Evolutionary conservation across 2,888 invertebrate species (phyloP).

Genomic region (Philereme transversata): DNA sequence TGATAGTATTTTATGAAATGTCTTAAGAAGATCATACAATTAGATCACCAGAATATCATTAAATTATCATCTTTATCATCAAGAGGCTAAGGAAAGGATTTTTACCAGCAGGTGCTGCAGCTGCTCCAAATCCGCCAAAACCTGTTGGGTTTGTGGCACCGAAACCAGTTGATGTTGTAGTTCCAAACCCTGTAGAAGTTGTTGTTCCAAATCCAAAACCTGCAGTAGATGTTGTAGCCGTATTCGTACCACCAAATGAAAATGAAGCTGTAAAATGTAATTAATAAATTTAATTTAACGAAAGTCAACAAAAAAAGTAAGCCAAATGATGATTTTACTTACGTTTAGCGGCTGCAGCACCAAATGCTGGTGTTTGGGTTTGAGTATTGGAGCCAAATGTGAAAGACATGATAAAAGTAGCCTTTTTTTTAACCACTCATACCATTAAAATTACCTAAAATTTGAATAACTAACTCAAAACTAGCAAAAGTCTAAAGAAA

Average conservation of each 20-base stretch:
- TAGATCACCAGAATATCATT: no score
- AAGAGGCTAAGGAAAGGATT: no score
- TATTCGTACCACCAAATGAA: conserved; percentile 79
- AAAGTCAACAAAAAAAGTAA: background rate
- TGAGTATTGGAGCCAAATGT: conserved; percentile 68
- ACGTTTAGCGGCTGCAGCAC: conserved; percentile 82
- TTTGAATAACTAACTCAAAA: no score
- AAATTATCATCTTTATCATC: no score
- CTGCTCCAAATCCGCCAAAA: conserved; percentile 74
- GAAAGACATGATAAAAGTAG: conserved; percentile 61
- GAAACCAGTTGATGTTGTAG: conserved; percentile 58
- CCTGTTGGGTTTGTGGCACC: conserved; percentile 54
- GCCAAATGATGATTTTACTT: conserved; percentile 46
- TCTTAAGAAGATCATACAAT: no score
- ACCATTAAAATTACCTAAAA: background rate
- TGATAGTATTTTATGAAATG: no score
- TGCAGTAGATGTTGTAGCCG: conserved; percentile 78
- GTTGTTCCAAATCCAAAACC: conserved; percentile 75
- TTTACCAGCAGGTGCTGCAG: conserved; percentile 64
- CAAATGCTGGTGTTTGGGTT: conserved; percentile 69
- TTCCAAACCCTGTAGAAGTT: conserved; percentile 56
- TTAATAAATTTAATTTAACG: background rate
- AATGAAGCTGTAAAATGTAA: conserved; percentile 62
- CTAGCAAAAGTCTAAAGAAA: no score
- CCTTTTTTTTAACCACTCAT: background rate